Evolutionary conservation across 2,888 invertebrate species (phyloP).

Genomic region (Apamea sordens): DNA sequence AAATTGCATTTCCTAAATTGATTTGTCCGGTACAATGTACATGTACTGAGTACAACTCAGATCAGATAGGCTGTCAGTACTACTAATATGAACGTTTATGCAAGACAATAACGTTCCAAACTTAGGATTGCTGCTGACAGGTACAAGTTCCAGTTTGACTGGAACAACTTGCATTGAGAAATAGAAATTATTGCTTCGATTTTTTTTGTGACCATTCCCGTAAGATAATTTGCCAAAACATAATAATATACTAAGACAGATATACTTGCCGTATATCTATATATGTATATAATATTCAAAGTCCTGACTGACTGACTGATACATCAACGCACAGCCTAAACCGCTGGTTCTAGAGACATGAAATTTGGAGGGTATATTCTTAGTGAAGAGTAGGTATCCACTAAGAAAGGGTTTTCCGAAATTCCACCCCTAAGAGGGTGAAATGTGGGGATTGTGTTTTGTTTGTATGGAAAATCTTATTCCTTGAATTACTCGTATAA

Average conservation of each 20-base stretch:
- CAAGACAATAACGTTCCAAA: conserved; percentile 35
- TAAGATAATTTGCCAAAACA: neutral
- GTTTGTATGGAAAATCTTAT: too few relatives aligned
- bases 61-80: conserved; percentile 11
- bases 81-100: conserved; percentile 37
- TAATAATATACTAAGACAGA: neutral
- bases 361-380: too few relatives aligned
- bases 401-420: too few relatives aligned
- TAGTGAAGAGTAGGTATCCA: too few relatives aligned
- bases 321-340: too few relatives aligned
- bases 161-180: conserved; percentile 20
- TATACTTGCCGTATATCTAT: neutral
- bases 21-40: conserved; percentile 18
- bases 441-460: too few relatives aligned
- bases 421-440: too few relatives aligned
- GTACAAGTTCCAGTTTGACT: conserved; percentile 37
- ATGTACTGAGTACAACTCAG: conserved; percentile 13
- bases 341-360: too few relatives aligned
- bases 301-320: too few relatives aligned
- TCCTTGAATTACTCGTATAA: too few relatives aligned
- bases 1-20: conserved; percentile 18
- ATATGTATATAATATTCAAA: too few relatives aligned
- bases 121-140: conserved; percentile 31
- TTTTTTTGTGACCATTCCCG: conserved; percentile 5
- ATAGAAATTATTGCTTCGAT: conserved; percentile 3